Conservation (phyloP, 2,113 vertebrate species). For the Callipepla californica region DNA sequence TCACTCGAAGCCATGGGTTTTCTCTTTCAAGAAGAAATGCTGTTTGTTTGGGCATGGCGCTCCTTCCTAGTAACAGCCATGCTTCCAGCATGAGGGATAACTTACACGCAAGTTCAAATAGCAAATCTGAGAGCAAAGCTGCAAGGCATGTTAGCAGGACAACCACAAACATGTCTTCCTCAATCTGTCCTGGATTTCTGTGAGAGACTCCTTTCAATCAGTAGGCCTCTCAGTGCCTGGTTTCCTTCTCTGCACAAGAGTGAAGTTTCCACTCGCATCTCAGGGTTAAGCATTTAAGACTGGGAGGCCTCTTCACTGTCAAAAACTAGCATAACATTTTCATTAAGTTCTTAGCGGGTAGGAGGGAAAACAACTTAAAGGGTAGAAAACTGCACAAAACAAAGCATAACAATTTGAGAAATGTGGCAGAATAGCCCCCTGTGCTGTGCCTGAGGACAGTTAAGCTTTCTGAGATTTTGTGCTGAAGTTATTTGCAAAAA, state of each 20-base stretch:
- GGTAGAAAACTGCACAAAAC: background rate
- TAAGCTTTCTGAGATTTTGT: background rate
- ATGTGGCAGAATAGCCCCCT: background rate
- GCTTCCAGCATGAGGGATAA: background rate
- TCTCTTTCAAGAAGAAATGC: background rate
- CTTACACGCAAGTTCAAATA: background rate
- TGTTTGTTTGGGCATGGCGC: rapidly evolving
- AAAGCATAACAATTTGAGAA: background rate
- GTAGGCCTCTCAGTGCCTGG: background rate
- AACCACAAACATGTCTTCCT: background rate
- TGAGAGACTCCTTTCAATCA: background rate
- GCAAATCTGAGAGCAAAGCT: background rate
- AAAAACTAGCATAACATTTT: background rate
- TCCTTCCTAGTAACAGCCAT: background rate
- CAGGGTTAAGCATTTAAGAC: background rate
- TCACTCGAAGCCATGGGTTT: background rate
- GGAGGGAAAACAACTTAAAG: background rate
- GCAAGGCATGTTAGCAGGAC: background rate
- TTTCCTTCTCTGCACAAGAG: background rate
- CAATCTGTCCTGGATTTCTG: background rate
- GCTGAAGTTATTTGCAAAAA: background rate
- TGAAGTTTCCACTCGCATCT: background rate
- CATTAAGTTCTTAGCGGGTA: background rate
- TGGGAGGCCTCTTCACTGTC: background rate
- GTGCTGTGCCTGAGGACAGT: background rate